Conservation (phyloP, 2,797 vertebrate genomes). For the Phataginus tricuspis region DNA sequence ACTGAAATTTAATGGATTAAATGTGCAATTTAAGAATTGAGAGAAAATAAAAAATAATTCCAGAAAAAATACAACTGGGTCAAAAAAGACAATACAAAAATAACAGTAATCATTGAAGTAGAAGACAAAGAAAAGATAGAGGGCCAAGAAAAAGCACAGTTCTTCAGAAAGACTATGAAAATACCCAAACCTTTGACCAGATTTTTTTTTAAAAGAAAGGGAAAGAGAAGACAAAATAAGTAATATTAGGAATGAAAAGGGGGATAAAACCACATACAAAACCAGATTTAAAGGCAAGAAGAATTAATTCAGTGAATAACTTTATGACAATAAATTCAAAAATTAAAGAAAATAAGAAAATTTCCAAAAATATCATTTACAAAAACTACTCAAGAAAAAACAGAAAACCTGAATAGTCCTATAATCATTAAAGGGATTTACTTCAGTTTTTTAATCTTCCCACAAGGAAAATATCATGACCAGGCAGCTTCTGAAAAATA, state of each 20-base stretch:
- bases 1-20: background rate
- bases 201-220: background rate
- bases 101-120: background rate
- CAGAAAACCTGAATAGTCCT: background rate
- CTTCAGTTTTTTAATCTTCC: background rate
- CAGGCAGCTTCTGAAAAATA: background rate
- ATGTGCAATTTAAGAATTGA: background rate
- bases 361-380: background rate
- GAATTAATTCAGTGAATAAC: background rate
- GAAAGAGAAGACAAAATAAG: background rate
- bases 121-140: background rate
- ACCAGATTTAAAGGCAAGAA: background rate
- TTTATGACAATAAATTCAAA: background rate
- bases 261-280: background rate
- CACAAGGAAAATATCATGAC: conserved; percentile 4
- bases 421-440: background rate
- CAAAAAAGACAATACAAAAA: background rate
- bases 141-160: background rate
- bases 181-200: background rate
- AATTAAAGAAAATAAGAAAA: background rate
- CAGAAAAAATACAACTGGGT: background rate
- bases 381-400: background rate
- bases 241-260: background rate
- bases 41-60: background rate
- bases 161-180: background rate